Evolutionary conservation across 1,140 invertebrate species (phyloP), one percentile per base, ranked within the genome.

Genomic region (Zaprionus kolodkinae): DNA sequence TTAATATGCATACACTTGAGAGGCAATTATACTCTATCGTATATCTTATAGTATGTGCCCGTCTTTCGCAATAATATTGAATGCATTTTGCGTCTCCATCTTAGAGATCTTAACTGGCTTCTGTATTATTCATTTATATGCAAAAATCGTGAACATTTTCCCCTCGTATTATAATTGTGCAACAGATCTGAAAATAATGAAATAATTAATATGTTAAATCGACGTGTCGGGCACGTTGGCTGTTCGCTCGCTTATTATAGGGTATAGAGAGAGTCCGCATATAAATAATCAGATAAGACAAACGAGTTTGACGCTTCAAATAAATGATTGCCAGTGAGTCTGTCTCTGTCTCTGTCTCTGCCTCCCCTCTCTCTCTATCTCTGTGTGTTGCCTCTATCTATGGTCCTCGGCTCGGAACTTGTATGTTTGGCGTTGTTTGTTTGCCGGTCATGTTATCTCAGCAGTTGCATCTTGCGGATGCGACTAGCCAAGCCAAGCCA

Each of bases 271-370:
- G 76, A 64, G 76, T 85, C 72, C 76, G 71, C 81, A 75, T 81
- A 76, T 77, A 90, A 81, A 90, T 79, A 86, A 89, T 89, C 86
- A 86, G 86, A 89, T 89, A 89, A 85, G 76, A 89, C 78, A 90
- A 89, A 90, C 85, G 86, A 89, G 85, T 89, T 89, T 89, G 85
- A 89, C 85, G 86, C 85, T 89, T 89, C 86, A 90, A 81, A 89
- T 89, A 89, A 89, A 90, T 89, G 81, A 89, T 89, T 85, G 85
- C 72, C 77, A 72, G 84, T 56, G 40, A 45, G 40, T 55, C 63
- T 54, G 60, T 55, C 35, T 66, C 50, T 59, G 25, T 48, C 21
- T 36, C 21, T 21, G 21, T 21, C 21, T 55, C 63, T 54, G 60
- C 50, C 35, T 66, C 50, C 2, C 21, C 5, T 55, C 35, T 48